phyloP scores from a whole-genome alignment of 2,113 vertebrate genomes.

The Coregonus clupeaformis region DNA sequence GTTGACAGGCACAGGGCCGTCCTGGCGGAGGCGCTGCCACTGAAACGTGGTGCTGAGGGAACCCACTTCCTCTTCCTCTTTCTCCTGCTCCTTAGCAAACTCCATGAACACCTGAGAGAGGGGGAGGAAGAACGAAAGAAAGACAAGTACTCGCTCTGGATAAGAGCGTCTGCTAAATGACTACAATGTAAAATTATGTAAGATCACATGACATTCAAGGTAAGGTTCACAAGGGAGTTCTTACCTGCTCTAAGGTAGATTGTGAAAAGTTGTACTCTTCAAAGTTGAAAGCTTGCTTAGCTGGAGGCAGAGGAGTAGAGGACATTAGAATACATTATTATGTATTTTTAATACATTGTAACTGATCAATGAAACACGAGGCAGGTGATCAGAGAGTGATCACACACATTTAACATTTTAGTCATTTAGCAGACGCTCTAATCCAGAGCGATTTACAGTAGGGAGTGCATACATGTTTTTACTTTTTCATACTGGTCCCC shows the following conservation, averaged over 20 bases:
- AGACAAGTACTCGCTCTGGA: no score
- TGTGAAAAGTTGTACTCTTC: conserved; percentile 98
- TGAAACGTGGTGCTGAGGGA: conserved; percentile 76
- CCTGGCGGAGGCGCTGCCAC: conserved; percentile 72
- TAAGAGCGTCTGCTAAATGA: no score
- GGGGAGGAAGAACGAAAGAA: not conserved
- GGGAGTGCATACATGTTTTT: no score
- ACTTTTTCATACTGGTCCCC: no score
- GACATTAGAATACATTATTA: not conserved
- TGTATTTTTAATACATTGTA: not conserved
- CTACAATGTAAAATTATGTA: no score
- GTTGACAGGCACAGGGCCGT: conserved; percentile 38
- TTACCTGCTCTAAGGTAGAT: conserved; percentile 94
- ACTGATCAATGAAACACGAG: not conserved
- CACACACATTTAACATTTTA: no score
- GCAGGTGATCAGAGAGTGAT: not conserved
- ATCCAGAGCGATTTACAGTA: no score
- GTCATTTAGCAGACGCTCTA: no score
- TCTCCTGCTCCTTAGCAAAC: conserved; percentile 79
- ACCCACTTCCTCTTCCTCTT: conserved; percentile 71
- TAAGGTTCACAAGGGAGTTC: conserved; percentile 55
- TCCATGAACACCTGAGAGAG: conserved; percentile 74
- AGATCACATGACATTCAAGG: not conserved
- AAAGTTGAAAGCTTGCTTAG: conserved; percentile 88
- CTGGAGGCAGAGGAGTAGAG: conserved; percentile 64